Conservation (phyloP, 2,797 vertebrate genomes). For the Eulemur rubriventer region DNA sequence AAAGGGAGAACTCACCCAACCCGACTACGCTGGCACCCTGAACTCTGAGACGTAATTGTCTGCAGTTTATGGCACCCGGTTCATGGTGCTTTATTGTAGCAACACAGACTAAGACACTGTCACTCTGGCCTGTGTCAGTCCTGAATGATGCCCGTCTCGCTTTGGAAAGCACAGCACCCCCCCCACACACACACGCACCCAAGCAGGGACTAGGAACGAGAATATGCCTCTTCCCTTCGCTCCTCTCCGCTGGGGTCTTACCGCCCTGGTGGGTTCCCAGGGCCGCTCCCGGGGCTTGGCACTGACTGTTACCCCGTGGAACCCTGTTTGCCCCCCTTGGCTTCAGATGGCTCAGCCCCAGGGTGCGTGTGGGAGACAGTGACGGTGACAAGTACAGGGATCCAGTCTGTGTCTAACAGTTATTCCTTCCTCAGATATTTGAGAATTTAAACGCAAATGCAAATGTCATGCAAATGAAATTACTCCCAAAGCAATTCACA, state of each 20-base stretch:
- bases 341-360: not conserved
- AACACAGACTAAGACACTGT: not conserved
- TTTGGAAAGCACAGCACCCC: not conserved
- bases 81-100: not conserved
- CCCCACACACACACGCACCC: too few species aligned
- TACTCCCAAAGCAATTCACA: conserved; percentile 29
- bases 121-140: not conserved
- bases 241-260: not conserved
- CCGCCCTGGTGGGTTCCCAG: not conserved
- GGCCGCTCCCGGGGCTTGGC: not conserved
- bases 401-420: not conserved
- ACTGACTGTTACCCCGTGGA: too few species aligned
- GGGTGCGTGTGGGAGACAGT: not conserved
- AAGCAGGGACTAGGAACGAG: not conserved
- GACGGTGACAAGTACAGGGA: rapidly evolving
- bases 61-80: too few species aligned
- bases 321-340: not conserved
- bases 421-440: not conserved
- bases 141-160: not conserved
- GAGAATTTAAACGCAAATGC: conserved; percentile 12
- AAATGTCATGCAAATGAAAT: conserved; percentile 50
- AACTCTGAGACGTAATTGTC: not conserved
- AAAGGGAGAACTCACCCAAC: not conserved
- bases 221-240: not conserved
- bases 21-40: not conserved